Conservation (phyloP, 2,888 invertebrate genomes). For the Philopedon plagiatum region DNA sequence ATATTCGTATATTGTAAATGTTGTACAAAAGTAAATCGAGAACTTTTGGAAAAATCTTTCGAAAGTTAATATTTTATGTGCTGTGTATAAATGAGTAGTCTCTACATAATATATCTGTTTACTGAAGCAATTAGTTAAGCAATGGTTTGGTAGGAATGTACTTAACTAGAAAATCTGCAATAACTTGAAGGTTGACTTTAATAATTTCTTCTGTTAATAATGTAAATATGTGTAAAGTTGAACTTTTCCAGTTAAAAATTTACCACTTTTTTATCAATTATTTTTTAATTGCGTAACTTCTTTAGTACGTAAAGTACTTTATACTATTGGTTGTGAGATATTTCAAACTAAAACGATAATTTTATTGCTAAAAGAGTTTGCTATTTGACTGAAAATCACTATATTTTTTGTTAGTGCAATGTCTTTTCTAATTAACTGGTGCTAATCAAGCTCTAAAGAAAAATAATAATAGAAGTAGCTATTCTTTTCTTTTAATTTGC, state of each 20-base stretch:
- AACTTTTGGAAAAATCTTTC: neutral
- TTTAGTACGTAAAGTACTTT: no score
- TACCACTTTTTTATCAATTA: no score
- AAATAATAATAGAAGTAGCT: no score
- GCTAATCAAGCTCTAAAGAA: no score
- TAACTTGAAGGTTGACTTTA: conserved; percentile 12
- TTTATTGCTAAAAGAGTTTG: no score
- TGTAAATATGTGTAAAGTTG: conserved; percentile 14
- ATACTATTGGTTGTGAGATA: no score
- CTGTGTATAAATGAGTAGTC: neutral
- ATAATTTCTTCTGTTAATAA: neutral
- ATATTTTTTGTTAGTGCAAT: no score
- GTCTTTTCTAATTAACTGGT: no score
- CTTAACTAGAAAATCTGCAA: conserved; percentile 31
- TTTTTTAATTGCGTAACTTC: no score
- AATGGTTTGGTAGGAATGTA: conserved; percentile 35
- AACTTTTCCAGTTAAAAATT: neutral
- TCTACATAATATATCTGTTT: neutral
- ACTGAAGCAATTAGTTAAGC: conserved; percentile 45
- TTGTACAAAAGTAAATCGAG: neutral
- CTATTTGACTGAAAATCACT: no score
- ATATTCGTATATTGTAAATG: conserved; percentile 14
- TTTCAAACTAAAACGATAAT: no score
- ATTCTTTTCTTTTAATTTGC: no score
- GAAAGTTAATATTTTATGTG: neutral